These are phyloP conservation scores for Netelia fuscicornis DNA, from an alignment of 2,888 invertebrate genomes.

Conservation along the genomic window DNA sequence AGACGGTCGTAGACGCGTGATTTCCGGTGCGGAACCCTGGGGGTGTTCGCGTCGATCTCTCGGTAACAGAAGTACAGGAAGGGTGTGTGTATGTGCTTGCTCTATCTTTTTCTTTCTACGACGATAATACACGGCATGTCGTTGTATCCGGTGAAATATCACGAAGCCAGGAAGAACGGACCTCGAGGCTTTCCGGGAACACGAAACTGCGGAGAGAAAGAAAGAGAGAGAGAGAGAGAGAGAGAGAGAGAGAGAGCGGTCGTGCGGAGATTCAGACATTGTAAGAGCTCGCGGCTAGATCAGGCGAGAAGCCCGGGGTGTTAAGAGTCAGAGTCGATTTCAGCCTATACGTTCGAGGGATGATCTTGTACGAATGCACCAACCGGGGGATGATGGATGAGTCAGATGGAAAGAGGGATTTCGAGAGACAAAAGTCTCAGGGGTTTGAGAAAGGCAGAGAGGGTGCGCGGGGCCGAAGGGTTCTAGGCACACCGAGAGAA, in stretches of 20 bases:
- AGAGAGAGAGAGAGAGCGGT: conserved; percentile 4
- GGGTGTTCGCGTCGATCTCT: conserved; percentile 20
- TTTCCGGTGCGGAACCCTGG: conserved; percentile 35
- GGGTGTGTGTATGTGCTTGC: conserved; percentile 1
- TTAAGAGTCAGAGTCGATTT: conserved; percentile 35
- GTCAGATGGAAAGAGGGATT: conserved; percentile 38
- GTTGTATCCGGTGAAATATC: conserved; percentile 26
- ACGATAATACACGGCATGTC: conserved; percentile 16
- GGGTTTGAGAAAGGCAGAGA: conserved; percentile 21
- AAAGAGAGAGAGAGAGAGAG: no score
- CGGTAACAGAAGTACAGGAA: background rate
- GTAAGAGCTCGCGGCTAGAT: conserved; percentile 38
- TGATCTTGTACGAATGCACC: conserved; percentile 22
- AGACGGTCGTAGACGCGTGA: conserved; percentile 45
- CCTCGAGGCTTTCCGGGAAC: conserved; percentile 33
- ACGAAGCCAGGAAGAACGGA: conserved; percentile 1
- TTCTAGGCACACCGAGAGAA: background rate
- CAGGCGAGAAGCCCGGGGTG: background rate
- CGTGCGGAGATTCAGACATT: no score
- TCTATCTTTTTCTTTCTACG: no score
- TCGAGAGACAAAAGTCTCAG: conserved; percentile 46
- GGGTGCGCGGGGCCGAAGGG: background rate
- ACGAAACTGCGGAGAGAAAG: background rate
- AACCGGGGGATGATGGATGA: conserved; percentile 49
- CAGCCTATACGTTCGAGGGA: conserved; percentile 13